Percentiles rank a stretch among this genome's conserved stretches.
Evolutionary conservation across 2,888 invertebrate species (phyloP).

Genomic region (Nudaria mundana): DNA sequence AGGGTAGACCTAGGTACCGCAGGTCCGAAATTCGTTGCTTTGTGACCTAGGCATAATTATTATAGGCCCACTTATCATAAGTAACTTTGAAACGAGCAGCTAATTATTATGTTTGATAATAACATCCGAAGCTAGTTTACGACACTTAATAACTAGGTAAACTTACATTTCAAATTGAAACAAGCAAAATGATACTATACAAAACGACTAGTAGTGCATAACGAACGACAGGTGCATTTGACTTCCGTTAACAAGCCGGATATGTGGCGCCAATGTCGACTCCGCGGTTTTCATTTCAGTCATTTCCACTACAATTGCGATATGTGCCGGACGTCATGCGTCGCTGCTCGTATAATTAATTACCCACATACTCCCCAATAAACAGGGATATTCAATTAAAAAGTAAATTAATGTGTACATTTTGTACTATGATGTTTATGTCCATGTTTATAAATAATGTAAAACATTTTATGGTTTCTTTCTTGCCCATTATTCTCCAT

Average conservation of each 20-base stretch:
- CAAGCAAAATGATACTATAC: slow-evolving; percentile 53
- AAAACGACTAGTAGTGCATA: slow-evolving; percentile 61
- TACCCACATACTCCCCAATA: slow-evolving; percentile 34
- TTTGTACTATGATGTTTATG: too few relatives aligned
- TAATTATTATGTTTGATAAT: too few relatives aligned
- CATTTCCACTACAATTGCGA: slow-evolving; percentile 51
- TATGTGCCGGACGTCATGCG: slow-evolving; percentile 56
- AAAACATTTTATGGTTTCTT: slow-evolving; percentile 21
- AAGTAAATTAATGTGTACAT: slow-evolving; percentile 6
- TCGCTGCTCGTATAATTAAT: slow-evolving; percentile 42
- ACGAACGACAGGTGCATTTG: slow-evolving; percentile 68
- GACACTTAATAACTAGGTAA: too few relatives aligned
- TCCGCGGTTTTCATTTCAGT: slow-evolving; percentile 52
- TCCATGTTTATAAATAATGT: slow-evolving; percentile 5
- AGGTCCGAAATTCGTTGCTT: too few relatives aligned
- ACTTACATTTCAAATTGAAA: slow-evolving; percentile 46
- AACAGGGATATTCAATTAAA: slow-evolving; percentile 13
- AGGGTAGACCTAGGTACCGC: too few relatives aligned
- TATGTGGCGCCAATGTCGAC: slow-evolving; percentile 66
- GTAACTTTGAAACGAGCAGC: too few relatives aligned
- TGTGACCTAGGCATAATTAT: too few relatives aligned
- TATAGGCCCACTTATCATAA: too few relatives aligned
- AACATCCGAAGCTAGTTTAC: too few relatives aligned
- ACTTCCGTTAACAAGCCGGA: slow-evolving; percentile 67
- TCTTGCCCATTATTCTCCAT: slow-evolving; percentile 1